A percentile compares a stretch with the other conserved stretches of the same genome.
These are phyloP conservation scores for Brachypodius melanocephalos DNA, from an alignment of 2,113 vertebrate species.

Conservation along the genomic window DNA sequence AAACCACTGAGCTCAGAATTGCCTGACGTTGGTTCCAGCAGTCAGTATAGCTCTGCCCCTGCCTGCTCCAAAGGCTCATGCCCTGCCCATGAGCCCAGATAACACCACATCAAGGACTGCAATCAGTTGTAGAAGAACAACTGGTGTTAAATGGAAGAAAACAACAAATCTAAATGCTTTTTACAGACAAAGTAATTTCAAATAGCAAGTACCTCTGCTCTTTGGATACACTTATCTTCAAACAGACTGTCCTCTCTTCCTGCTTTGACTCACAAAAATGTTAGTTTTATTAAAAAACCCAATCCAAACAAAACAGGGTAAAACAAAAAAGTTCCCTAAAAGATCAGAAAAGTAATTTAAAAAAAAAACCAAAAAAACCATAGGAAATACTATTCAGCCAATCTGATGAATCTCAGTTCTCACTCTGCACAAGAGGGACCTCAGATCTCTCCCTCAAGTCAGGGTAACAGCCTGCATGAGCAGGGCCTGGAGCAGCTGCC, in stretches of 20 bases:
- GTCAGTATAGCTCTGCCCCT: background rate
- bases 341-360: background rate
- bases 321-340: background rate
- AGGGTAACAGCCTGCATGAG: background rate
- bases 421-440: background rate
- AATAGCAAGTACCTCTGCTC: background rate
- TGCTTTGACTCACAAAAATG: background rate
- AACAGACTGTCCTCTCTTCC: background rate
- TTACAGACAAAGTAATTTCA: background rate
- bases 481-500: background rate
- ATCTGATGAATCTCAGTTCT: background rate
- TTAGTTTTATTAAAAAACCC: background rate
- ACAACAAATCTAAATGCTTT: background rate
- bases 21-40: conserved; percentile 41
- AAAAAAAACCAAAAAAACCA: background rate
- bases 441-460: background rate
- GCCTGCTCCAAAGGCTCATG: background rate
- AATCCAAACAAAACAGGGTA: background rate
- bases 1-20: background rate
- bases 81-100: background rate
- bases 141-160: background rate
- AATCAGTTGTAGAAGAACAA: background rate
- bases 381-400: background rate
- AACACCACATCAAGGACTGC: background rate
- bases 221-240: background rate